Conservation (phyloP, 2,888 invertebrate species). For the Tortrix viridana region DNA sequence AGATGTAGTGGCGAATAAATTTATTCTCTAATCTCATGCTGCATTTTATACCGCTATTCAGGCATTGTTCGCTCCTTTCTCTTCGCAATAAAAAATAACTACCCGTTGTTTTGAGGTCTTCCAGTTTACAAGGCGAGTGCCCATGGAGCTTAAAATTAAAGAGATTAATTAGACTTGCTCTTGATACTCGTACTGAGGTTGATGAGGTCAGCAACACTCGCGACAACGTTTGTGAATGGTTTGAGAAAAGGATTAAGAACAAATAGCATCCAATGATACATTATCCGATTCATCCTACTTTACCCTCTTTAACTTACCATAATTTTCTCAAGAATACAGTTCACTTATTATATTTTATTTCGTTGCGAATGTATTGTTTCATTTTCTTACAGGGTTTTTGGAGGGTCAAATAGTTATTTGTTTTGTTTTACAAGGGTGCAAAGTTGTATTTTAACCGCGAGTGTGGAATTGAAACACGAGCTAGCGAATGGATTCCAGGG, state of each 20-base stretch:
- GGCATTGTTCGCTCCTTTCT: conserved; percentile 44
- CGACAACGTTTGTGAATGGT: conserved; percentile 20
- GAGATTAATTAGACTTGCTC: conserved; percentile 48
- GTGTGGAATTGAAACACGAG: no score
- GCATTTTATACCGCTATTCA: conserved; percentile 20
- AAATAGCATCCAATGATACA: no score
- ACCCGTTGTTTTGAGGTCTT: conserved; percentile 50
- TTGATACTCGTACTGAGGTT: conserved; percentile 48
- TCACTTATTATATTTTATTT: no score
- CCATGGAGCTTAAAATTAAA: conserved; percentile 50
- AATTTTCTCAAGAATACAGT: no score
- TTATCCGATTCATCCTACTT: no score
- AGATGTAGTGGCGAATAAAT: conserved; percentile 30
- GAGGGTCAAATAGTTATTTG: no score
- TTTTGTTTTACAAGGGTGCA: no score
- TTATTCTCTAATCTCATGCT: conserved; percentile 48
- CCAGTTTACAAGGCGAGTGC: conserved; percentile 56
- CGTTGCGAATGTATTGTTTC: no score
- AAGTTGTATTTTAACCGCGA: no score
- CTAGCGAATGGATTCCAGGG: no score
- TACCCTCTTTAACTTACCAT: no score
- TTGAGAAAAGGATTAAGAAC: background rate
- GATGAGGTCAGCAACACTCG: conserved; percentile 39
- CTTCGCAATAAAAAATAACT: conserved; percentile 43
- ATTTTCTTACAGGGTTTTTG: no score